Base-by-base conservation (phyloP, 2,797 vertebrate species). In the Gambelia wislizenii region DNA sequence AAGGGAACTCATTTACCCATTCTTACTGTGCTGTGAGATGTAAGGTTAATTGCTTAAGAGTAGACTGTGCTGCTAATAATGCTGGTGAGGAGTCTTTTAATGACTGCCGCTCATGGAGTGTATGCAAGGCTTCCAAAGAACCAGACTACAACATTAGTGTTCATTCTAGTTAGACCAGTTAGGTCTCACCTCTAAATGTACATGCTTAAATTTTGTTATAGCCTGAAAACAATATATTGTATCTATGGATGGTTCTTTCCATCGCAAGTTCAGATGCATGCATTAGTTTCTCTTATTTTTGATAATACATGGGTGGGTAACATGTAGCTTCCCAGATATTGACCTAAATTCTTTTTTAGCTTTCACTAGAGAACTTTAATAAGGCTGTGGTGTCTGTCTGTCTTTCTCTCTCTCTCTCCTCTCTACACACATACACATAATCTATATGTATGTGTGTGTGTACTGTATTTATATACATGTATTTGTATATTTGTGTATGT, bases 31-130 rank as follows among this genome's bases (percentile, higher is more conserved):
- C 22, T 52, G 69, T 76, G 80, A 27, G 44, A 61, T 49, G 69
- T 83, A 83, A 83, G 70, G n/a, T 83, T 76, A 83, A 88, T 83
- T 75, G 56, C 42, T 56, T 83, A 75, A 42, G 83, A 76, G 44
- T 30, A 76, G 42, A 83, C 25, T 18, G 0, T 64, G 14, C 47
- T 47, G 39, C 30, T 82, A 61, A 75, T 39, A 36, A 61, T 36
- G 20, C 33, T 61, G 33, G 70, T 49, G 70, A 87, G 36, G 6
- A 42, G 54, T 49, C 69, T 88, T 82, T 76, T 75, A 88, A 75
- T 42, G 70, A n/a, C 25, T 64, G 36, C 70, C 67, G 54, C 64
- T 67, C 56, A 83, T 54, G 36, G 36, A 52, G 36, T 61, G 4
- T 75, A 75, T 64, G n/a, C 14, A 18, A 64, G 18, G 27, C 20